Evolutionary conservation across 2,888 invertebrate genomes (phyloP).

Genomic region (Nemotelus nigrinus): DNA sequence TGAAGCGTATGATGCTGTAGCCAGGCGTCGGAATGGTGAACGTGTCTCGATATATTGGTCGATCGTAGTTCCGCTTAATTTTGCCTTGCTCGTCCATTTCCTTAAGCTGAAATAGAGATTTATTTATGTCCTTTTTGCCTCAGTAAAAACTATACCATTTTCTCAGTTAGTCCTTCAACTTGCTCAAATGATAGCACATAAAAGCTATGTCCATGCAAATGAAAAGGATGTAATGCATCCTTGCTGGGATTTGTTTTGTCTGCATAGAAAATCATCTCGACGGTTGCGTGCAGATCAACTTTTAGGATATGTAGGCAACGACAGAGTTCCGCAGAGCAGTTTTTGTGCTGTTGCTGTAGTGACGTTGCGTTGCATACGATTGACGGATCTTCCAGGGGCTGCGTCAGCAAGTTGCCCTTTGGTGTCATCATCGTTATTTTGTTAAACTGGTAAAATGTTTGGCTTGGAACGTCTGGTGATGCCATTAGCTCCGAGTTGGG

Average conservation of each 20-base stretch:
- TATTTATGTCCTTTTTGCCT: not conserved
- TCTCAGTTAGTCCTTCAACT: not conserved
- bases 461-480: not conserved
- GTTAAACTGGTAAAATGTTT: constrained; percentile 2
- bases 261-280: constrained; percentile 14
- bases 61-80: constrained; percentile 5
- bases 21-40: constrained; percentile 3
- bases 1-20: constrained; percentile 20
- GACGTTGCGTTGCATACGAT: constrained; percentile 1
- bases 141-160: constrained; percentile 9
- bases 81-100: constrained; percentile 10
- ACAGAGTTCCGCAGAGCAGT: constrained; percentile 3
- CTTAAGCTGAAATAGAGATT: constrained; percentile 21
- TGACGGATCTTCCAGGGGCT: not conserved
- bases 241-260: not conserved
- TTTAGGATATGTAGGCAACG: not conserved
- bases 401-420: not conserved
- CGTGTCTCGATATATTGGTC: not conserved
- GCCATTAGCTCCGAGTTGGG: not conserved
- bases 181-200: not conserved
- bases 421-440: constrained; percentile 13
- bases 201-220: constrained; percentile 31
- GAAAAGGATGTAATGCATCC: not conserved
- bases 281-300: constrained; percentile 13
- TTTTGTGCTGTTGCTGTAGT: not conserved